These are phyloP conservation scores for Acanthosepion pharaonis DNA, from an alignment of 2,888 invertebrate species.

Conservation along the genomic window DNA sequence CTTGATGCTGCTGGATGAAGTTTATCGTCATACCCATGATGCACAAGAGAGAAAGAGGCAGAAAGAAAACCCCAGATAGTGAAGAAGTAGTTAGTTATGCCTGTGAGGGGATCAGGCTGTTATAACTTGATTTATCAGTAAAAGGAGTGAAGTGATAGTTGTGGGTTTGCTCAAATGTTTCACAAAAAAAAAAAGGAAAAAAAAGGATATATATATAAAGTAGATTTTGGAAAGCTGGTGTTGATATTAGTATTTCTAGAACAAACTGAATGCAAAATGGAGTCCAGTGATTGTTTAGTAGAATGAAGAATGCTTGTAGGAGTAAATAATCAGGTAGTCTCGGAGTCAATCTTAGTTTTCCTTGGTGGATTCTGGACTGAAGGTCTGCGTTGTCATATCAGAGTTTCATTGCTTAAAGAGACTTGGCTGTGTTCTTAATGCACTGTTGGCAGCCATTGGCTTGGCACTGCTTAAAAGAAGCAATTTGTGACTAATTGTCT, in stretches of 20 bases:
- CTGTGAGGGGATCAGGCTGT: no score
- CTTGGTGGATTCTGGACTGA: not conserved
- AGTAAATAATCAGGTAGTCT: not conserved
- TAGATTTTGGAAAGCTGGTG: no score
- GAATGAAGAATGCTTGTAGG: not conserved
- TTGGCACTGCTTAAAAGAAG: not conserved
- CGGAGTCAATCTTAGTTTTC: not conserved
- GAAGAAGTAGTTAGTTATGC: not conserved
- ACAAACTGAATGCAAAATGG: not conserved
- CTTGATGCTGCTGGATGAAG: no score
- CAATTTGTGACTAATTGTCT: not conserved
- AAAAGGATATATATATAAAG: no score
- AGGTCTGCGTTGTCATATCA: not conserved
- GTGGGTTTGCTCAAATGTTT: no score
- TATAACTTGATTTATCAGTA: no score
- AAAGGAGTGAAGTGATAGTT: no score
- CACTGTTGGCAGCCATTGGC: not conserved
- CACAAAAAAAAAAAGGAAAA: no score
- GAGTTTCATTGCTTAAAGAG: not conserved
- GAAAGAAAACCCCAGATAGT: not conserved
- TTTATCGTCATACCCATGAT: no score
- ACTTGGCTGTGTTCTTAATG: not conserved
- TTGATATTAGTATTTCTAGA: no score
- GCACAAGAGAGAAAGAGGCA: not conserved
- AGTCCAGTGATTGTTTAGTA: not conserved